Evolutionary conservation across 2,113 vertebrate species (phyloP).

Genomic region (Verasper variegatus): DNA sequence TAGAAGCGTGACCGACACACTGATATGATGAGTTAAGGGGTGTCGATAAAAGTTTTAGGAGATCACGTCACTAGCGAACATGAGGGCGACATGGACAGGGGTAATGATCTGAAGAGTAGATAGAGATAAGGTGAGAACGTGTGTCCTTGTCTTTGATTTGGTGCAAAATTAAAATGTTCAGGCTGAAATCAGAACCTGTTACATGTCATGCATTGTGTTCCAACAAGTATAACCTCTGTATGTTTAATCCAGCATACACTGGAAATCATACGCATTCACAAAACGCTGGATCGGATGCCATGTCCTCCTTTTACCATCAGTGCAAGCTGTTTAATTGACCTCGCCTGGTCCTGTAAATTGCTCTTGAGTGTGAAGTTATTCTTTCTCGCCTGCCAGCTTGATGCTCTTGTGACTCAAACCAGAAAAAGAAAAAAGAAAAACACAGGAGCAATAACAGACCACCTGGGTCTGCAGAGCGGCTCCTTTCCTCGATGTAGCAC

Average conservation of each 20-base stretch:
- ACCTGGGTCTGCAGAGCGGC: background rate
- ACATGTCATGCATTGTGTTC: slow-evolving; percentile 8
- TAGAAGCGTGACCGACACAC: background rate
- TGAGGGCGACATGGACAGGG: background rate
- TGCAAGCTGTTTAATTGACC: slow-evolving; percentile 32
- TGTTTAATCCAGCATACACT: slow-evolving; percentile 1
- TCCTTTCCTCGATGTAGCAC: background rate
- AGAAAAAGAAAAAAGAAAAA: background rate
- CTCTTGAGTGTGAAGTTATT: slow-evolving; percentile 1
- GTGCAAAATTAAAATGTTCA: background rate
- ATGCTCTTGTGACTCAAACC: slow-evolving; percentile 5
- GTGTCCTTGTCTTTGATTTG: background rate
- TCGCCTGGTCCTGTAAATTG: slow-evolving; percentile 10
- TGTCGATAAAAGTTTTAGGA: slow-evolving; percentile 2
- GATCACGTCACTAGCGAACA: slow-evolving; percentile 29
- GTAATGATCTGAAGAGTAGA: slow-evolving; percentile 14
- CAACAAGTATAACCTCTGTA: background rate
- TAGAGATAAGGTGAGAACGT: background rate
- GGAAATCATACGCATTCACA: background rate
- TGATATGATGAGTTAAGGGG: slow-evolving; percentile 31
- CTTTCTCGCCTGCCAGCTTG: slow-evolving; percentile 2
- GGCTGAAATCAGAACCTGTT: background rate
- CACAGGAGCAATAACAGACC: background rate
- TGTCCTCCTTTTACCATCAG: slow-evolving; percentile 8
- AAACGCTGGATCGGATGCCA: background rate